Percentiles rank a stretch among this genome's conserved stretches.
Evolutionary conservation across 2,113 vertebrate species (phyloP).

Genomic region (Ibidorhyncha struthersii): DNA sequence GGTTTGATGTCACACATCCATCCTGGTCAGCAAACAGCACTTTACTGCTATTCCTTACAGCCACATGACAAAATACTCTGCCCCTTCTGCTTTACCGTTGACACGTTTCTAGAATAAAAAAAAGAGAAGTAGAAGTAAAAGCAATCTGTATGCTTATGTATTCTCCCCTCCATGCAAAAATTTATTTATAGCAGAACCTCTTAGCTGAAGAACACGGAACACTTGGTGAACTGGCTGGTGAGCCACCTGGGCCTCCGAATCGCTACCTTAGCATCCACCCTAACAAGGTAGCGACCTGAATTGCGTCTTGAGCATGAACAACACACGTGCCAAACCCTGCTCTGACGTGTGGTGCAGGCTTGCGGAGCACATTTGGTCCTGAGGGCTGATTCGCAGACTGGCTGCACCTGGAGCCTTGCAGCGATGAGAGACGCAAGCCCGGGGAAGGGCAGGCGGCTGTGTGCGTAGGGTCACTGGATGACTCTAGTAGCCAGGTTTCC

Average conservation of each 20-base stretch:
- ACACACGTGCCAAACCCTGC: fast-evolving
- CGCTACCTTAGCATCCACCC: background rate
- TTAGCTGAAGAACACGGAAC: background rate
- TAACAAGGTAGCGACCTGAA: background rate
- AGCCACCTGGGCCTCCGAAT: background rate
- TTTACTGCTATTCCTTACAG: background rate
- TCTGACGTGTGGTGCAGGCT: background rate
- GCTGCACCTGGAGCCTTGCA: background rate
- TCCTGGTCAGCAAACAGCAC: background rate
- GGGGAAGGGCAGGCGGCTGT: background rate
- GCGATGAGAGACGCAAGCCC: background rate
- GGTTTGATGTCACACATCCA: background rate
- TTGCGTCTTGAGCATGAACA: background rate
- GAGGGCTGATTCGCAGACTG: background rate
- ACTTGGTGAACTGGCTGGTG: background rate
- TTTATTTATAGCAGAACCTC: background rate
- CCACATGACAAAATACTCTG: background rate
- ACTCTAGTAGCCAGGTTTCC: background rate
- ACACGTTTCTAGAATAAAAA: background rate
- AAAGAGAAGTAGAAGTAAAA: background rate
- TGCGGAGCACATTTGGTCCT: background rate
- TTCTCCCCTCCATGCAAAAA: background rate
- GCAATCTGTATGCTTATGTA: background rate
- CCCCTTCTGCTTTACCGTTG: background rate
- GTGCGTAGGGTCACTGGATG: fast-evolving